Evolutionary conservation across 2,888 invertebrate species (phyloP).

Genomic region (Sericinus montela): DNA sequence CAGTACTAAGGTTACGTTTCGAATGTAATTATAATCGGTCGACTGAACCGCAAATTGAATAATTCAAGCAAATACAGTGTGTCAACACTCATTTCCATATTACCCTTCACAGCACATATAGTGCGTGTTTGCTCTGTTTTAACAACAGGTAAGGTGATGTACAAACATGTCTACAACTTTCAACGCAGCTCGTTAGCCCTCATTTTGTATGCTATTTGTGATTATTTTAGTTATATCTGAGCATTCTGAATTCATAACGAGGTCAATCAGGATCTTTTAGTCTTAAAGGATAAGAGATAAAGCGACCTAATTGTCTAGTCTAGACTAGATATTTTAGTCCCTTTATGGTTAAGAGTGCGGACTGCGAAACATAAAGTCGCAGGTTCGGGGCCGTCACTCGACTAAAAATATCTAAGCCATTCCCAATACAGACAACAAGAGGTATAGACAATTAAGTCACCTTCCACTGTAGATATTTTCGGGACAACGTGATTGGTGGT

Average conservation of each 20-base stretch:
- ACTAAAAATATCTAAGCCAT: too few species aligned
- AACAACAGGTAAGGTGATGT: conserved; percentile 13
- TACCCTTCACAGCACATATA: conserved; percentile 5
- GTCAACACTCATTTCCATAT: conserved; percentile 18
- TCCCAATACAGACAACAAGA: too few species aligned
- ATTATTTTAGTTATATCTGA: conserved; percentile 3
- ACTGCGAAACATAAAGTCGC: too few species aligned
- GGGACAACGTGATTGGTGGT: too few species aligned
- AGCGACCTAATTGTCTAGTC: too few species aligned
- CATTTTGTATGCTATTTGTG: conserved; percentile 6
- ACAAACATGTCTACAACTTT: conserved; percentile 10
- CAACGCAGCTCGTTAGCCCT: conserved; percentile 2
- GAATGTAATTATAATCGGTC: neutral
- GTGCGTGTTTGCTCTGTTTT: conserved; percentile 9
- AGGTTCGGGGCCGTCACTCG: too few species aligned
- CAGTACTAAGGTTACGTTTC: neutral
- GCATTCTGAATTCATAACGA: neutral
- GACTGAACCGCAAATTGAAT: conserved; percentile 4
- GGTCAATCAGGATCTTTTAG: neutral
- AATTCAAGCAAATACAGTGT: conserved; percentile 13
- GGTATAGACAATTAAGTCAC: too few species aligned
- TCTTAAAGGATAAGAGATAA: too few species aligned
- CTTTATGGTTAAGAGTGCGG: too few species aligned
- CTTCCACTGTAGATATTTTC: too few species aligned
- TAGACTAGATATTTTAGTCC: too few species aligned